phyloP scores from a whole-genome alignment of 2,797 vertebrate species.

The Remorina albescens region DNA sequence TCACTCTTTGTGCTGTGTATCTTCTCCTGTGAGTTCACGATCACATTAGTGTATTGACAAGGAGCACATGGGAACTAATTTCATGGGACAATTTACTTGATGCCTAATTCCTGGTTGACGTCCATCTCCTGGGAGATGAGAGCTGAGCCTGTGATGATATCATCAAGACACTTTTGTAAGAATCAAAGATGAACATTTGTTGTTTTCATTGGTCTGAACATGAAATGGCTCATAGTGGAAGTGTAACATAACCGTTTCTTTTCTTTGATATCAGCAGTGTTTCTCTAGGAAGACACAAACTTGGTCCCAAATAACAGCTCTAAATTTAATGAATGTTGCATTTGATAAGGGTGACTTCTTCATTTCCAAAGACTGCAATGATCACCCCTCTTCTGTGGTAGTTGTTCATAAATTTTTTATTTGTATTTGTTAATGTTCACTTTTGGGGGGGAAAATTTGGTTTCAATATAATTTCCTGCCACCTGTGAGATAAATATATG shows the following conservation, averaged over 20 bases:
- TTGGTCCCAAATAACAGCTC: constrained; percentile 26
- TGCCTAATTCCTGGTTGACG: constrained; percentile 38
- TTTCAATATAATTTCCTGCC: constrained; percentile 14
- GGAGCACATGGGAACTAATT: constrained; percentile 36
- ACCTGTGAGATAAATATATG: constrained; percentile 21
- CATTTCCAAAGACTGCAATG: constrained; percentile 10
- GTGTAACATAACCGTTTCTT: constrained; percentile 25
- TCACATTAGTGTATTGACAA: constrained; percentile 43
- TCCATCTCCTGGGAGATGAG: constrained; percentile 51
- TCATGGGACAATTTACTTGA: constrained; percentile 56
- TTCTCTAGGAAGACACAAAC: constrained; percentile 16
- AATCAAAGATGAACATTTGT: constrained; percentile 56
- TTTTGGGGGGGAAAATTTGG: constrained; percentile 9
- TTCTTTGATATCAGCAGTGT: constrained; percentile 26
- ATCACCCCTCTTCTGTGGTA: background rate
- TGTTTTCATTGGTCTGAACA: constrained; percentile 56
- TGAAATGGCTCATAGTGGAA: constrained; percentile 31
- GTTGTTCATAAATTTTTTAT: constrained; percentile 12
- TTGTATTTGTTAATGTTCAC: constrained; percentile 6
- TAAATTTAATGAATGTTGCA: constrained; percentile 36
- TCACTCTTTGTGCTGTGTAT: constrained; percentile 8
- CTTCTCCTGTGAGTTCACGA: constrained; percentile 18
- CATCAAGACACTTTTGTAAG: constrained; percentile 46
- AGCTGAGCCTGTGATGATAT: constrained; percentile 55
- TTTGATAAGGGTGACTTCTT: constrained; percentile 37